Conservation (phyloP, 1,140 invertebrate genomes). For the Bombus difficillimus region DNA sequence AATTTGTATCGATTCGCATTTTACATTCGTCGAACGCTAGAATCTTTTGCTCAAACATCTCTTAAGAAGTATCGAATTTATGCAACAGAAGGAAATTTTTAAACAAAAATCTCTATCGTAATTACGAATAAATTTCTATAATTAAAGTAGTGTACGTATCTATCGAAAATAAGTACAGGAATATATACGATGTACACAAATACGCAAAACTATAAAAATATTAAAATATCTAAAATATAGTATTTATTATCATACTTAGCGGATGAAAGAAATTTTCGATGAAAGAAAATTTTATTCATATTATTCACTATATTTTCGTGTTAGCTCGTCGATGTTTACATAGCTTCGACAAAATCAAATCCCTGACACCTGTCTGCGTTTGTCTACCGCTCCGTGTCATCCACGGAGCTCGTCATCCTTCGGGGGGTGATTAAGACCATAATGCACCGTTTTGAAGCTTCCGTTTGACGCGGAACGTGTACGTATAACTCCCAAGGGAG, state of each 20-base stretch:
- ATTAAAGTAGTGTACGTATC: too few species aligned
- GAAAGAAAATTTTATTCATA: not conserved
- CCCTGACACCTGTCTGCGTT: constrained; percentile 5
- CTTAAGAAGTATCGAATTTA: not conserved
- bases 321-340: too few species aligned
- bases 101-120: not conserved
- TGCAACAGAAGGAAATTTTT: not conserved
- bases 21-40: not conserved
- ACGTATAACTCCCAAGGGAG: constrained; percentile 33
- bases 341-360: not conserved
- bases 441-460: constrained; percentile 28
- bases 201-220: too few species aligned
- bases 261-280: too few species aligned
- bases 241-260: too few species aligned
- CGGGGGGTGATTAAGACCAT: constrained; percentile 55
- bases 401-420: constrained; percentile 50
- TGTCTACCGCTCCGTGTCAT: not conserved
- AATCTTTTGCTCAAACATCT: not conserved
- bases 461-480: constrained; percentile 25
- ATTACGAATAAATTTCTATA: not conserved
- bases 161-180: not conserved
- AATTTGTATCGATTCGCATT: not conserved
- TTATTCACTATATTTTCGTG: not conserved
- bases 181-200: too few species aligned
- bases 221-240: too few species aligned